Conservation (phyloP, 1,140 invertebrate species). For the Meloidogyne chitwoodi region DNA sequence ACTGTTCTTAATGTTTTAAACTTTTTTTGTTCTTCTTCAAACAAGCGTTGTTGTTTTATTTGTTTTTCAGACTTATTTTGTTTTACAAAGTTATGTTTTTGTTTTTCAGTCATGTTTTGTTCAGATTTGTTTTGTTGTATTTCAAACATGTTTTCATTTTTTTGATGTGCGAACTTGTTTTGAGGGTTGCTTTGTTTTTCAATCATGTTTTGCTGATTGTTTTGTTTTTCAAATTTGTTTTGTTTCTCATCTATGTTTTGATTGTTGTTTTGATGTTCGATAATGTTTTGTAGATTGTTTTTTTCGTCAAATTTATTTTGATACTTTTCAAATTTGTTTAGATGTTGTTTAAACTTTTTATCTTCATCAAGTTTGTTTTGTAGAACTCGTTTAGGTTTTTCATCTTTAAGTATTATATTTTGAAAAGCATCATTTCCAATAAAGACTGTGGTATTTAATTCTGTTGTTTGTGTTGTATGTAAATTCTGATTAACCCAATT, state of each 20-base stretch:
- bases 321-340: neutral
- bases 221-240: neutral
- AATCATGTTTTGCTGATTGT: neutral
- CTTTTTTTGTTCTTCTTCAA: too few species aligned
- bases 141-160: neutral
- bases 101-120: neutral
- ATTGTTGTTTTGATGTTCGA: too few species aligned
- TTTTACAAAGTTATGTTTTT: neutral
- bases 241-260: neutral
- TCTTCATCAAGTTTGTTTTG: neutral
- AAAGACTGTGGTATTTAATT: neutral
- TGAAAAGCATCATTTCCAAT: neutral
- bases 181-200: neutral
- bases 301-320: neutral
- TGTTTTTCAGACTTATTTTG: neutral
- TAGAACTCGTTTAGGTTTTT: neutral
- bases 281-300: neutral
- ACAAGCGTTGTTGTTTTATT: too few species aligned
- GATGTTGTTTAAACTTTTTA: neutral
- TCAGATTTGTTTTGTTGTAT: neutral
- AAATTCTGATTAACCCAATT: neutral
- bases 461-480: neutral
- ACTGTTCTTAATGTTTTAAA: neutral
- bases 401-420: neutral
- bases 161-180: neutral